Conservation (phyloP, 2,113 vertebrate genomes). For the Oreochromis tanganicae region DNA sequence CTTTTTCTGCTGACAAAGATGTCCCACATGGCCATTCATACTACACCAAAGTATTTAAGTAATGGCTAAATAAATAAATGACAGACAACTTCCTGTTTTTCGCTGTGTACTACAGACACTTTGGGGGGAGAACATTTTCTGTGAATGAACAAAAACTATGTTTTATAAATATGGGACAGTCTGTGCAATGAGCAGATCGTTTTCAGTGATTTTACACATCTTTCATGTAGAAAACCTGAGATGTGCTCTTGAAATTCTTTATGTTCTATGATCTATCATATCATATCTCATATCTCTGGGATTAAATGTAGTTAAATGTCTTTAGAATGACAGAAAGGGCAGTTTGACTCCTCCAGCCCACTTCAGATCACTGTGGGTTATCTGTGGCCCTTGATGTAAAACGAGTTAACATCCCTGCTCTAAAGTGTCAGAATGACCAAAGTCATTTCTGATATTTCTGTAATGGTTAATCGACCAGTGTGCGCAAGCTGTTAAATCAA, state of each 20-base stretch:
- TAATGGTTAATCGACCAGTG: neutral
- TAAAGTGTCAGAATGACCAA: rapidly evolving
- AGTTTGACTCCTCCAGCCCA: neutral
- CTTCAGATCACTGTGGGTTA: neutral
- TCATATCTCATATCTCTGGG: neutral
- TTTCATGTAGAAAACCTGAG: neutral
- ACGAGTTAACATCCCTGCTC: neutral
- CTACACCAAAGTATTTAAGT: rapidly evolving
- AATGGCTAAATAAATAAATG: neutral
- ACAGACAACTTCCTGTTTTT: neutral
- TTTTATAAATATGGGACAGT: neutral
- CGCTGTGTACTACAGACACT: rapidly evolving
- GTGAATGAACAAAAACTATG: neutral
- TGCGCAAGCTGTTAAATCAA: neutral
- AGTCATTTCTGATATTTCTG: neutral
- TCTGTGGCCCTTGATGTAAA: neutral
- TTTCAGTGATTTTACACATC: neutral
- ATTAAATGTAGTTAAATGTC: neutral
- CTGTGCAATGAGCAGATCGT: neutral
- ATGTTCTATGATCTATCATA: neutral
- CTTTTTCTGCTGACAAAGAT: neutral
- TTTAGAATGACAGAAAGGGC: neutral
- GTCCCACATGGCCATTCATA: neutral
- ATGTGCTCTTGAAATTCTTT: rapidly evolving
- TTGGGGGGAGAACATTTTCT: neutral